Base-by-base conservation (phyloP, 2,888 invertebrate species). In the Eueremaeus valkanovi region DNA sequence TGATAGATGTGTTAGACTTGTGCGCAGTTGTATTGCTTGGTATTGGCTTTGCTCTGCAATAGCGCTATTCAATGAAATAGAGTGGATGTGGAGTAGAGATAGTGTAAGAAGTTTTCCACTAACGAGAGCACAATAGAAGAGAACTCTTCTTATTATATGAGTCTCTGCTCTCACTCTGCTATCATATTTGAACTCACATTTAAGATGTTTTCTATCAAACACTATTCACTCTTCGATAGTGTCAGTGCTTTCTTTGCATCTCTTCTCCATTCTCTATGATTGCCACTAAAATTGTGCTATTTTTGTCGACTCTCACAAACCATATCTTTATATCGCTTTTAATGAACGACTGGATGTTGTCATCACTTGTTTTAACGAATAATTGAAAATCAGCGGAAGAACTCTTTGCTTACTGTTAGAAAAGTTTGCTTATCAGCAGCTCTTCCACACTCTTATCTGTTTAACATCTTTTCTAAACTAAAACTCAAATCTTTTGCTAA, bases 181-280 rank as follows among this genome's bases (percentile, higher is more conserved):
- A n/a, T n/a, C n/a, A n/a, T n/a, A n/a, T n/a, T 27, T 16, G 21
- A 61, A 24, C 33, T 33, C 16, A 31, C 61, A 33, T 61, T 33
- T 29, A 31, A 61, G 61, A 61, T 61, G 61, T 18, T 61, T 33
- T 61, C 61, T 27, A 61, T 61, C 18, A 61, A 33, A 61, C 1
- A 6, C 61, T 63, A 31, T 63, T 63, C 33, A 16, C 27, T 27
- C n/a, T n/a, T n/a, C n/a, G n/a, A n/a, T n/a, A n/a, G 33, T 36
- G 63, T 63, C 33, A n/a, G 63, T 63, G 63, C 33, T 63, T 11
- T 63, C 16, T 36, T 63, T 36, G 63, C 27, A 33, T 63, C n/a
- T 63, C 18, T 36, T 33, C 33, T n/a, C 31, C 8, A 51, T n/a
- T 51, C 18, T 6, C 16, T n/a, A 51, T 31, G 31, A 61, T 21